These are phyloP conservation scores for Musca domestica DNA, from an alignment of 1,140 invertebrate genomes.

Conservation along the genomic window DNA sequence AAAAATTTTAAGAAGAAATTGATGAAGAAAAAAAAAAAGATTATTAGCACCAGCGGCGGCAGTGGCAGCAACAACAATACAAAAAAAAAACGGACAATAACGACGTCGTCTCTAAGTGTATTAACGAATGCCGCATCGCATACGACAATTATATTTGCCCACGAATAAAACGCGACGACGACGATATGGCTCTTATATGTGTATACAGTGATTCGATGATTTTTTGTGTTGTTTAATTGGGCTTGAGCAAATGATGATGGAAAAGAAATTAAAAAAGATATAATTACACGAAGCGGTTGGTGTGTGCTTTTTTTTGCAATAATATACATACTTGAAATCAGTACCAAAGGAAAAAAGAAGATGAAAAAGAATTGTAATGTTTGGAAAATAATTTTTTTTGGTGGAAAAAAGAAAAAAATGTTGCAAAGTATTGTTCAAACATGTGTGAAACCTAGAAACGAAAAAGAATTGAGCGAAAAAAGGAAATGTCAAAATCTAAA, in stretches of 20 bases:
- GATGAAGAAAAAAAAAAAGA: constrained; percentile 6
- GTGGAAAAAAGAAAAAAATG: too few relatives aligned
- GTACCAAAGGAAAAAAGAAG: too few relatives aligned
- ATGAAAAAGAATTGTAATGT: constrained; percentile 2
- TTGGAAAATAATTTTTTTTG: background rate
- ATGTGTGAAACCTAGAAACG: background rate
- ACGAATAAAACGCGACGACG: constrained; percentile 9
- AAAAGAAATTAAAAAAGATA: constrained; percentile 3
- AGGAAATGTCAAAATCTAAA: background rate
- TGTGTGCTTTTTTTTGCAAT: background rate
- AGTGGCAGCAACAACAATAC: background rate
- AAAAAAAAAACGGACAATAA: constrained; percentile 25
- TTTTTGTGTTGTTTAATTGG: constrained; percentile 3
- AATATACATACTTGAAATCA: too few relatives aligned
- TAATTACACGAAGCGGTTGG: constrained; percentile 4
- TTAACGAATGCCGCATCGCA: constrained; percentile 19
- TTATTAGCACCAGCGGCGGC: constrained; percentile 10
- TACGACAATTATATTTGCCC: constrained; percentile 19
- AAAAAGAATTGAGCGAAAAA: background rate
- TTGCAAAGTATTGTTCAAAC: background rate
- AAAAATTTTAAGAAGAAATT: constrained; percentile 7
- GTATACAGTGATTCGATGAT: background rate
- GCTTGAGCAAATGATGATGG: background rate
- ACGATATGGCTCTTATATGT: background rate
- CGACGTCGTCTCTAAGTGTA: constrained; percentile 13